Percentiles rank a stretch among this genome's conserved stretches.
Conservation (phyloP, 1,140 invertebrate species). For the Acromyrmex echinatior region DNA sequence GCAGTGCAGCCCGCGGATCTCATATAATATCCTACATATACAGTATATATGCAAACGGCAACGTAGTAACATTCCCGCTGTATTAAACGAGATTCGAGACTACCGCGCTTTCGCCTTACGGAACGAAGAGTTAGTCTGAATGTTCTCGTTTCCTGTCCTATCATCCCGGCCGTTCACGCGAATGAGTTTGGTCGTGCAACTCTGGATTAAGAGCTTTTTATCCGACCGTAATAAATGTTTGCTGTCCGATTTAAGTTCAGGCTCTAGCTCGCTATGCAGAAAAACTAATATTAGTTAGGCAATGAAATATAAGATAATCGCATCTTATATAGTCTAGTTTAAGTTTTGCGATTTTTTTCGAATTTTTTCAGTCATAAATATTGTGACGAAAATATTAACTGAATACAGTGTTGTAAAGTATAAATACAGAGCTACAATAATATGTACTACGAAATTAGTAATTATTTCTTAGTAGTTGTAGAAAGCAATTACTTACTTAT, state of each 20-base stretch:
- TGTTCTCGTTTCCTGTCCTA: constrained; percentile 49
- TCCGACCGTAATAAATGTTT: constrained; percentile 51
- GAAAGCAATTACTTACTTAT: no score
- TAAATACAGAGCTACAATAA: no score
- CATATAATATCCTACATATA: neutral
- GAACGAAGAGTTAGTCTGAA: constrained; percentile 52
- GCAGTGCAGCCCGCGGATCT: neutral
- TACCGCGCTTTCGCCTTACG: constrained; percentile 14
- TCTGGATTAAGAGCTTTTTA: constrained; percentile 57
- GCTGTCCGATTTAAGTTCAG: constrained; percentile 26
- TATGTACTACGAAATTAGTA: no score
- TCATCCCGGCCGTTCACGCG: constrained; percentile 45
- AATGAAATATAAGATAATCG: neutral
- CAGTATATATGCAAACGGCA: neutral
- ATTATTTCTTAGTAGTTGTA: no score
- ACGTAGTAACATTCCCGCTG: constrained; percentile 12
- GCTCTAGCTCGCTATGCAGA: no score
- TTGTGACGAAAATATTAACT: no score
- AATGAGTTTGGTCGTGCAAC: constrained; percentile 50
- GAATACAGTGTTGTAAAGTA: no score
- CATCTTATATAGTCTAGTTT: no score
- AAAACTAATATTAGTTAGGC: constrained; percentile 26
- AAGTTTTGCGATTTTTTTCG: no score
- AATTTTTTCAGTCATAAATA: no score
- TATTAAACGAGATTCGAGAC: constrained; percentile 62